Percentiles rank a stretch among this genome's conserved stretches.
phyloP scores from a whole-genome alignment of 92 coral and sea anemone genomes.

The Epizoanthus ramosus region DNA sequence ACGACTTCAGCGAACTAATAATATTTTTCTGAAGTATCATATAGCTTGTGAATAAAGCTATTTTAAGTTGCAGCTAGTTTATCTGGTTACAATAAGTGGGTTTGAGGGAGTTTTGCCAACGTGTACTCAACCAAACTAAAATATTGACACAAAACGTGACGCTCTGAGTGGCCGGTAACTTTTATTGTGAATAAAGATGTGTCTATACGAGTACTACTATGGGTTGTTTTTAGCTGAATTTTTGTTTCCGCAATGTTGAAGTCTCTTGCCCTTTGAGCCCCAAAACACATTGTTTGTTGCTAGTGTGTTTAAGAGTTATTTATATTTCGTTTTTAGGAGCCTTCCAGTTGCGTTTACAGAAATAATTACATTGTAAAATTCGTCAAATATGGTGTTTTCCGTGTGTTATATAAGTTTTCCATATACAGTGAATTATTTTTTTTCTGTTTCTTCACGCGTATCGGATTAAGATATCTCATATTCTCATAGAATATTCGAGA shows the following conservation, averaged over 20 bases:
- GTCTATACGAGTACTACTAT: background rate
- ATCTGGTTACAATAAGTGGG: background rate
- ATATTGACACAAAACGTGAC: conserved; percentile 47
- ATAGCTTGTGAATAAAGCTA: background rate
- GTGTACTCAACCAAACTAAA: conserved; percentile 25
- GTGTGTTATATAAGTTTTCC: conserved; percentile 3
- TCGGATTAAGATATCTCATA: conserved; percentile 17
- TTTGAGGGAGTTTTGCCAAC: background rate
- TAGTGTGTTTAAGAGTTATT: background rate
- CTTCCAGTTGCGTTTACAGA: background rate
- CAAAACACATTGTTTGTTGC: background rate
- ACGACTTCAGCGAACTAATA: conserved; percentile 14
- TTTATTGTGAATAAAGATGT: conserved; percentile 21
- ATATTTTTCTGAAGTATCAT: conserved; percentile 9
- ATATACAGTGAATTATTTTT: background rate
- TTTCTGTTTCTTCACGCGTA: conserved; percentile 11
- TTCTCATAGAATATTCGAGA: background rate
- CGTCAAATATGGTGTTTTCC: conserved; percentile 25
- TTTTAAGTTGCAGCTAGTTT: background rate
- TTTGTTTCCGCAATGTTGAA: background rate
- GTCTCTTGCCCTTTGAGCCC: background rate
- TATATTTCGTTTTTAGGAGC: background rate
- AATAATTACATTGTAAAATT: conserved; percentile 9
- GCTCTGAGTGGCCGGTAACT: conserved; percentile 6
- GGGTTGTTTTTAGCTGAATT: background rate